Percentiles rank a stretch among this genome's conserved stretches.
Conservation (phyloP, 2,113 vertebrate species). For the Okapia johnstoni region DNA sequence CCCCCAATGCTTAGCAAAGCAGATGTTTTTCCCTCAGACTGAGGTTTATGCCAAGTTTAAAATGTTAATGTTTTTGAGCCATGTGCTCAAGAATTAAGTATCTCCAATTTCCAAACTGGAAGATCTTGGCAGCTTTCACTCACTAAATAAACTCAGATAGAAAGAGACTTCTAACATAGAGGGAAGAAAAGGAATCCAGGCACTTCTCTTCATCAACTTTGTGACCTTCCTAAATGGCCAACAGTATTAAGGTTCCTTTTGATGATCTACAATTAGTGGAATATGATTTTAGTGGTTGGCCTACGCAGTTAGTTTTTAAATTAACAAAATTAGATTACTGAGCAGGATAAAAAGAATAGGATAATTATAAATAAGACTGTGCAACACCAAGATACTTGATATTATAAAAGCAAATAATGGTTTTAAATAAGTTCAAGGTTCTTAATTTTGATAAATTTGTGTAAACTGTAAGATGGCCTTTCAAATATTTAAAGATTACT, state of each 20-base stretch:
- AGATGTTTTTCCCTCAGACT: slow-evolving; percentile 54
- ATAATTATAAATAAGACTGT: background rate
- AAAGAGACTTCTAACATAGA: background rate
- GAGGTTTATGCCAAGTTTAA: slow-evolving; percentile 56
- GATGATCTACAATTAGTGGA: background rate
- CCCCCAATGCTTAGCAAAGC: slow-evolving; percentile 37
- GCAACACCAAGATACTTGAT: background rate
- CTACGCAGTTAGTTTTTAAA: background rate
- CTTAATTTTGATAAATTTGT: background rate
- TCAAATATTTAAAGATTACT: background rate
- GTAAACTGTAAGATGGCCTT: background rate
- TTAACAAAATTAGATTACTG: background rate
- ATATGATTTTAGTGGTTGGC: background rate
- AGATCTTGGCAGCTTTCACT: slow-evolving; percentile 43
- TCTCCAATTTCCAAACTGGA: slow-evolving; percentile 45
- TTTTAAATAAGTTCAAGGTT: background rate
- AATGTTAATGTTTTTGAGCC: slow-evolving; percentile 59
- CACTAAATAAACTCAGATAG: slow-evolving; percentile 11
- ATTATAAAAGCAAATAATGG: background rate
- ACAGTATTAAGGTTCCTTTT: background rate
- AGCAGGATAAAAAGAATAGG: background rate
- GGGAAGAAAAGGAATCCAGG: background rate
- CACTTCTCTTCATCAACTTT: background rate
- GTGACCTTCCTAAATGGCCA: background rate
- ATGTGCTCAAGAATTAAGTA: slow-evolving; percentile 53